These are phyloP conservation scores for Tinea semifulvella DNA, from an alignment of 2,888 invertebrate genomes.

Conservation along the genomic window DNA sequence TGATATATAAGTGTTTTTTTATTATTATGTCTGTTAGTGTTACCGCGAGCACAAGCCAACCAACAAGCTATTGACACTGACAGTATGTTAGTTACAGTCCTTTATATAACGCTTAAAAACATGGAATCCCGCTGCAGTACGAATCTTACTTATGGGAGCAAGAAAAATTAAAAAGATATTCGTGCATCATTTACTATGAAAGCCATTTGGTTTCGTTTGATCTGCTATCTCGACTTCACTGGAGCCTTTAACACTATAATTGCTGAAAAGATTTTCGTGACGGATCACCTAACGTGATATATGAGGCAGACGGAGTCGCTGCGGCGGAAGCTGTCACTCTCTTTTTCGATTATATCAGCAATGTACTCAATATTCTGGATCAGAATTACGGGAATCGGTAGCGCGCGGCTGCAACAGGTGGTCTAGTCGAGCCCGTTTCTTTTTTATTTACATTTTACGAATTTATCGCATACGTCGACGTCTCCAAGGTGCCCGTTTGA, in stretches of 20 bases:
- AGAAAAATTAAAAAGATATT: conserved; percentile 47
- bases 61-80: too few relatives aligned
- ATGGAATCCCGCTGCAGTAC: conserved; percentile 9
- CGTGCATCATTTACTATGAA: conserved; percentile 47
- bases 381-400: conserved; percentile 15
- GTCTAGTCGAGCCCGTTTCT: conserved; percentile 42
- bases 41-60: too few relatives aligned
- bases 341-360: conserved; percentile 41
- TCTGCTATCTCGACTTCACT: conserved; percentile 29
- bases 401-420: conserved; percentile 54
- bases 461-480: conserved; percentile 58
- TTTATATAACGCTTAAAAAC: too few relatives aligned
- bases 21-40: too few relatives aligned
- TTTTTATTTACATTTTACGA: conserved; percentile 59
- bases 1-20: too few relatives aligned
- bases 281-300: conserved; percentile 50
- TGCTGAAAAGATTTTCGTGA: conserved; percentile 43
- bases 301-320: conserved; percentile 30
- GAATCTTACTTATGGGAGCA: conserved; percentile 33
- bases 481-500: conserved; percentile 52
- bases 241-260: conserved; percentile 22
- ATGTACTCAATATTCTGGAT: conserved; percentile 24
- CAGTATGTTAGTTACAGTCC: too few relatives aligned
- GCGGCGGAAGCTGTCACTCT: conserved; percentile 29
- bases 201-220: conserved; percentile 36